Evolutionary conservation across 1,140 invertebrate species (phyloP).

Genomic region (Drosophila repleta): DNA sequence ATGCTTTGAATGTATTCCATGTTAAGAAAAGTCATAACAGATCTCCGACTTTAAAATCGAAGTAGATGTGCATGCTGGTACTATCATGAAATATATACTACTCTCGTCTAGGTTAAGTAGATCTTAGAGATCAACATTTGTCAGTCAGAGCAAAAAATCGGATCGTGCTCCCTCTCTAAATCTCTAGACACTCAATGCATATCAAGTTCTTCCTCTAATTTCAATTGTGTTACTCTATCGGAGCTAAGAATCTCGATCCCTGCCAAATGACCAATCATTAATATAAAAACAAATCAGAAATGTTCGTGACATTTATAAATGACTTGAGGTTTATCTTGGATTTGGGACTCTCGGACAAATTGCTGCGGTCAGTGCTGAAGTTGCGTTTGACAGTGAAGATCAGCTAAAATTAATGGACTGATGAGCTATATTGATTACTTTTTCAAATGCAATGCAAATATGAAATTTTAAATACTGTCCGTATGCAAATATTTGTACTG

Average conservation of each 20-base stretch:
- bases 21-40: too few relatives aligned
- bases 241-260: constrained; percentile 28
- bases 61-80: too few relatives aligned
- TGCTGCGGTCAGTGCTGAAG: constrained; percentile 58
- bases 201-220: not conserved
- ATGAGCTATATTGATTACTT: constrained; percentile 58
- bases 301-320: constrained; percentile 73
- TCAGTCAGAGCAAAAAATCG: not conserved
- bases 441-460: constrained; percentile 58
- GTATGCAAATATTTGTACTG: constrained; percentile 69
- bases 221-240: constrained; percentile 41
- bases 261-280: constrained; percentile 76
- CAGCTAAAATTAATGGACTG: constrained; percentile 11
- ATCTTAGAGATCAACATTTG: not conserved
- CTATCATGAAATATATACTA: too few relatives aligned
- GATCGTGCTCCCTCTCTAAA: not conserved
- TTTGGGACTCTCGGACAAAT: constrained; percentile 60
- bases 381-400: constrained; percentile 28
- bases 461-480: constrained; percentile 5
- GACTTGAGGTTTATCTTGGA: constrained; percentile 47
- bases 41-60: too few relatives aligned
- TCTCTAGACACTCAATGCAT: not conserved
- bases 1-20: too few relatives aligned
- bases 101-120: too few relatives aligned
- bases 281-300: constrained; percentile 37